These are phyloP conservation scores for Syngnathus acus DNA, from an alignment of 2,797 vertebrate genomes.

Conservation along the genomic window DNA sequence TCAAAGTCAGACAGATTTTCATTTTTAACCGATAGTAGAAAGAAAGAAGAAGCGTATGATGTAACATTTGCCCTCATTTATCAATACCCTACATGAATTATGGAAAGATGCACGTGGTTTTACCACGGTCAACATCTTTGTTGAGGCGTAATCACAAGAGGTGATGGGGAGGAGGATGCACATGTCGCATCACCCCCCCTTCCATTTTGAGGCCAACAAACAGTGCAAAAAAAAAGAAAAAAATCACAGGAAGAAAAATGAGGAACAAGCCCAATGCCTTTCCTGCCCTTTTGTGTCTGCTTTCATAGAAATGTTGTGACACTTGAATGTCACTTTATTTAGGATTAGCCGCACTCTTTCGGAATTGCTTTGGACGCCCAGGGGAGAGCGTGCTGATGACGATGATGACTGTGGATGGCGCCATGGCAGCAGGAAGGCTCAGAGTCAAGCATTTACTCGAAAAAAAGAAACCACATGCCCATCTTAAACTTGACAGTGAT, in stretches of 20 bases:
- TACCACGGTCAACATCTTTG: slow-evolving; percentile 16
- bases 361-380: slow-evolving; percentile 13
- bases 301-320: slow-evolving; percentile 15
- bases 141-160: slow-evolving; percentile 12
- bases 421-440: neutral
- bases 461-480: neutral
- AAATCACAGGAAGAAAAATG: neutral
- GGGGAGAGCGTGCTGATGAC: neutral
- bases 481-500: too few relatives aligned
- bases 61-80: neutral
- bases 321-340: slow-evolving; percentile 42
- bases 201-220: slow-evolving; percentile 7
- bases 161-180: neutral
- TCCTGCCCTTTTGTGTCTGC: neutral
- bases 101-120: neutral
- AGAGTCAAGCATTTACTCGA: neutral
- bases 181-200: neutral
- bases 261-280: neutral
- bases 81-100: neutral
- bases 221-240: slow-evolving; percentile 4
- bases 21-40: neutral
- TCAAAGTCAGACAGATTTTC: neutral
- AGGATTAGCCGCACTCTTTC: slow-evolving; percentile 37
- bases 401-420: slow-evolving; percentile 1
- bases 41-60: neutral